phyloP scores from a whole-genome alignment of 2,113 vertebrate species.

The Charadrius vociferus region DNA sequence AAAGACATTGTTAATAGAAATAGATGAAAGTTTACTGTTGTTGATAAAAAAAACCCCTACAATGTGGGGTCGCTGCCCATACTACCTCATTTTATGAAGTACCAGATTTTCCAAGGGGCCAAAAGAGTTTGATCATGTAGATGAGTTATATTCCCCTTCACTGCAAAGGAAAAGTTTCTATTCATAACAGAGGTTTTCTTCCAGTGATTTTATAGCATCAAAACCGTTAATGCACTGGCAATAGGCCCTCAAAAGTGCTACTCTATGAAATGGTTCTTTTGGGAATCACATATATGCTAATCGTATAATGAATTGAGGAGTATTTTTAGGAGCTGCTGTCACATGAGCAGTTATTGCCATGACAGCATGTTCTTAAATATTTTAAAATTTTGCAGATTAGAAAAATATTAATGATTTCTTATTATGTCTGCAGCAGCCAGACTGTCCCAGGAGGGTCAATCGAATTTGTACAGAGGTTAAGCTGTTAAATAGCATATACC shows the following conservation, averaged over 20 bases:
- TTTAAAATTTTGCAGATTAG: constrained; percentile 1
- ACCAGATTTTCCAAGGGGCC: background rate
- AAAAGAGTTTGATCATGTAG: background rate
- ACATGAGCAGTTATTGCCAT: background rate
- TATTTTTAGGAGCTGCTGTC: constrained; percentile 46
- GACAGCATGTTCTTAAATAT: constrained; percentile 22
- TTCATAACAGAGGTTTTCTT: background rate
- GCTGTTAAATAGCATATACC: background rate
- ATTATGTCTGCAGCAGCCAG: constrained; percentile 3
- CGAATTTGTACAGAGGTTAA: background rate
- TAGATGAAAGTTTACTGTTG: background rate
- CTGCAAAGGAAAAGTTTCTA: background rate
- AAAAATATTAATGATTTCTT: constrained; percentile 29
- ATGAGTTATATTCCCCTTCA: background rate
- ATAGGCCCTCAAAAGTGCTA: background rate
- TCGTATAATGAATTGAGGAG: constrained; percentile 5
- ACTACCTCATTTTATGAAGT: background rate
- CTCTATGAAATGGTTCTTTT: background rate
- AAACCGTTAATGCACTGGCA: background rate
- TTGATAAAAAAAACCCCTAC: background rate
- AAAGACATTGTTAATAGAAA: background rate
- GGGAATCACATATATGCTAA: background rate
- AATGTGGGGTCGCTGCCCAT: background rate
- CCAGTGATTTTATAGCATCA: background rate
- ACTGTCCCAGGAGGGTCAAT: background rate